Evolutionary conservation across 2,888 invertebrate genomes (phyloP).

Genomic region (Drosophila antonietae): DNA sequence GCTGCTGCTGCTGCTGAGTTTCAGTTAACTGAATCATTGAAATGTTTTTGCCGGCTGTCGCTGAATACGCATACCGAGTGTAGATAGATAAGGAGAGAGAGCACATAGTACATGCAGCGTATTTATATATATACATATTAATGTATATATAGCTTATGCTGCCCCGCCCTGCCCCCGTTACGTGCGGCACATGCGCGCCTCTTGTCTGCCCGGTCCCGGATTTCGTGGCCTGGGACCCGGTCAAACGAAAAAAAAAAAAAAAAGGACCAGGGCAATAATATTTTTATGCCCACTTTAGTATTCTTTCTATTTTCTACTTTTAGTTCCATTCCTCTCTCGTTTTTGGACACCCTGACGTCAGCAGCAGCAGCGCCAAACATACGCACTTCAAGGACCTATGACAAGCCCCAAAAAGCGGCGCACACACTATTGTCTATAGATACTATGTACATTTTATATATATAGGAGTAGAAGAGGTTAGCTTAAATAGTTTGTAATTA

Average conservation of each 20-base stretch:
- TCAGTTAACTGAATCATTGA: constrained; percentile 33
- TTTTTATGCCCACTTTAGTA: constrained; percentile 65
- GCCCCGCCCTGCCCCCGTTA: constrained; percentile 11
- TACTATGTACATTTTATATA: not conserved
- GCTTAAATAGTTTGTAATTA: not conserved
- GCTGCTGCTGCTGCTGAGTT: constrained; percentile 15
- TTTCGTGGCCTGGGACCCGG: constrained; percentile 26
- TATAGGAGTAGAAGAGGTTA: not conserved
- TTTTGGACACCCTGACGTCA: constrained; percentile 68
- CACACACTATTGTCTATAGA: not conserved
- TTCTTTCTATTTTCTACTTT: not conserved
- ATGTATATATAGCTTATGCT: not conserved
- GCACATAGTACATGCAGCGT: constrained; percentile 7
- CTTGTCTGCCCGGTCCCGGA: constrained; percentile 17
- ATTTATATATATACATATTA: not conserved
- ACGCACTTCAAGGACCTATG: constrained; percentile 45
- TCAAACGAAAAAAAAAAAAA: constrained; percentile 23
- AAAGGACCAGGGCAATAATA: constrained; percentile 74
- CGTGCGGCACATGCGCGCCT: constrained; percentile 41
- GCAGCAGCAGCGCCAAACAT: constrained; percentile 24
- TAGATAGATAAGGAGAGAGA: not conserved
- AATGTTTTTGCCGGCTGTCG: constrained; percentile 68
- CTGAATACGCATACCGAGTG: constrained; percentile 66
- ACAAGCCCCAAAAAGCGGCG: constrained; percentile 38
- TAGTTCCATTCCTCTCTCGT: not conserved